Conservation (phyloP, 2,797 vertebrate species). For the Falco rusticolus region DNA sequence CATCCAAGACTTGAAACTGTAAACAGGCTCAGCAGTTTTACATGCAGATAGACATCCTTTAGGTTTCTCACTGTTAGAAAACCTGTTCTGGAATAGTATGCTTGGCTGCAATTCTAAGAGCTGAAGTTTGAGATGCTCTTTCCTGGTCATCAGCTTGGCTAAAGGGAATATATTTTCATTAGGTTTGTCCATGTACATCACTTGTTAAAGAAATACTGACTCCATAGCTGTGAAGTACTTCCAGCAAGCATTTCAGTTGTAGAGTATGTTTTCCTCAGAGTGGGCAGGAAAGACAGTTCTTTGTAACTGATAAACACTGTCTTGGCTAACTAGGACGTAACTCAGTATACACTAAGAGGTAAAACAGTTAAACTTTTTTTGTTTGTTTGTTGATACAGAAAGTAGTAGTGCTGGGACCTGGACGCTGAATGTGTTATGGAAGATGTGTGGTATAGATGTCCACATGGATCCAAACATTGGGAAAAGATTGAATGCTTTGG, state of each 20-base stretch:
- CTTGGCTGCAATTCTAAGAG: background rate
- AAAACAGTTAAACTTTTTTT: background rate
- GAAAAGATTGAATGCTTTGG: slow-evolving; percentile 93
- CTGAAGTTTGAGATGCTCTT: background rate
- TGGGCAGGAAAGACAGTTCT: background rate
- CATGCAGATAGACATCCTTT: background rate
- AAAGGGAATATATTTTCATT: background rate
- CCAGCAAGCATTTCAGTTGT: background rate
- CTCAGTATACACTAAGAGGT: background rate
- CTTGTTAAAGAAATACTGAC: background rate
- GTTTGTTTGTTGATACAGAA: slow-evolving; percentile 77
- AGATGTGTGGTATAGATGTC: slow-evolving; percentile 99
- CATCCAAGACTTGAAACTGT: background rate
- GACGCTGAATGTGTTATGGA: slow-evolving; percentile 98
- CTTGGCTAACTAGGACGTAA: background rate
- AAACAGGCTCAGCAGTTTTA: background rate
- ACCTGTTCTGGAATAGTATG: background rate
- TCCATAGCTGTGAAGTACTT: background rate
- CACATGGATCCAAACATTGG: slow-evolving; percentile 99
- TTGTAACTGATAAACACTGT: background rate
- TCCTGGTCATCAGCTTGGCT: background rate
- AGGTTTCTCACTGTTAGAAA: background rate
- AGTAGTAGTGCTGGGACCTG: slow-evolving; percentile 98
- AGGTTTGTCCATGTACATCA: background rate
- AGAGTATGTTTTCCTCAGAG: background rate